Evolutionary conservation across 2,113 vertebrate species (phyloP), one percentile per base, ranked within the genome.

Genomic region (Tylochromis polylepis): DNA sequence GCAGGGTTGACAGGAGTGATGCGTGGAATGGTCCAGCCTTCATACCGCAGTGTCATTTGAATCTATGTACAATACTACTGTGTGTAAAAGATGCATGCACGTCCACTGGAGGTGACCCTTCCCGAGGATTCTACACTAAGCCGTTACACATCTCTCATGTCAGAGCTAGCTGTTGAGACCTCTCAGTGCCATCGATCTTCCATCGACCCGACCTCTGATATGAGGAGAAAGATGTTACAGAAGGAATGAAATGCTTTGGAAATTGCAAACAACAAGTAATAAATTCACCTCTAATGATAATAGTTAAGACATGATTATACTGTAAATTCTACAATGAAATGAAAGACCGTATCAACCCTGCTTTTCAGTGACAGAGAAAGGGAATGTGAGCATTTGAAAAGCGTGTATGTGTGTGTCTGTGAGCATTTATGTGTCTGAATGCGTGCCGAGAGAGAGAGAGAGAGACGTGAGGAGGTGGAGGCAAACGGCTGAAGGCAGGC

Each of bases 1-100:
- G 95, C 95, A 96, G 95, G 95, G 95, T 92, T 95, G 96, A 95
- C 90, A 90, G 91, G 93, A 94, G 90, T 87, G 78, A 89, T 88
- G 86, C 59, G 87, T 93, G 93, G 89, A 90, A 93, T 83, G 92
- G 92, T 88, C 92, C 93, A 92, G 93, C 91, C 92, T 92, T 94
- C 84, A 29, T 78, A 91, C 75, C 22, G 89, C 91, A 72, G 93
- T 92, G 93, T 93, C 80, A 8, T 89, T 83, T 75, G 57, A 85
- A 83, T 93, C 90, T 95, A 95, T 95, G 89, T 95, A 95, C 94
- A 95, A 91, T 89, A 93, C 93, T 92, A 95, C 85, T 22, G 87
- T 91, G 93, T 92, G 92, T 86, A 86, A 93, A 94, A 91, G 89
- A 93, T 93, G 92, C 95, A 93, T 95, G 95, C 94, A 95, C 9